Evolutionary conservation across 2,888 invertebrate genomes (phyloP).

Genomic region (Tineola bisselliella): DNA sequence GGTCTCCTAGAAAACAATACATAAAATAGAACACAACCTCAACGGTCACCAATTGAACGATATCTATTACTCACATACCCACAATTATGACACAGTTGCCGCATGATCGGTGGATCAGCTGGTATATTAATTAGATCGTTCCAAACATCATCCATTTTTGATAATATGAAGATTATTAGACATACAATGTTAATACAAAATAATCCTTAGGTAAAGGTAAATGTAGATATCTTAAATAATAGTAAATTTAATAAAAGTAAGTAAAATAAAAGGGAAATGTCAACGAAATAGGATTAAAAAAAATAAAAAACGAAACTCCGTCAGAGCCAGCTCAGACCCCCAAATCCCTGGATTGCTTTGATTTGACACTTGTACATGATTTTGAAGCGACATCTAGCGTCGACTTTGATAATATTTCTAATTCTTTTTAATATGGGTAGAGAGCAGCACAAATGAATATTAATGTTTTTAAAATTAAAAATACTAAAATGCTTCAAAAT

Average conservation of each 20-base stretch:
- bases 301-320: too few species aligned
- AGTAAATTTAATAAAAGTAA: too few species aligned
- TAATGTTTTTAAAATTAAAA: not conserved
- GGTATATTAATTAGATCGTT: constrained; percentile 77
- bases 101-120: constrained; percentile 79
- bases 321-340: too few species aligned
- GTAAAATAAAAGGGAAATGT: too few species aligned
- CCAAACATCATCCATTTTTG: constrained; percentile 66
- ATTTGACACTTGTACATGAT: too few species aligned
- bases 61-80: constrained; percentile 64
- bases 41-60: too few species aligned
- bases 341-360: too few species aligned
- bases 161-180: not conserved
- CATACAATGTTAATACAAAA: not conserved
- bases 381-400: too few species aligned
- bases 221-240: too few species aligned
- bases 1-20: constrained; percentile 72
- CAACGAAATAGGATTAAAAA: too few species aligned
- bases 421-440: not conserved
- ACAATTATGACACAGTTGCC: constrained; percentile 77
- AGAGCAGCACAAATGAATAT: not conserved
- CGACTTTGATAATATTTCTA: not conserved
- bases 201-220: not conserved
- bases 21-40: not conserved
- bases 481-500: not conserved